A percentile compares a stretch with the other conserved stretches of the same genome.
Evolutionary conservation across 2,797 vertebrate genomes (phyloP).

Genomic region (Ataeniobius toweri): DNA sequence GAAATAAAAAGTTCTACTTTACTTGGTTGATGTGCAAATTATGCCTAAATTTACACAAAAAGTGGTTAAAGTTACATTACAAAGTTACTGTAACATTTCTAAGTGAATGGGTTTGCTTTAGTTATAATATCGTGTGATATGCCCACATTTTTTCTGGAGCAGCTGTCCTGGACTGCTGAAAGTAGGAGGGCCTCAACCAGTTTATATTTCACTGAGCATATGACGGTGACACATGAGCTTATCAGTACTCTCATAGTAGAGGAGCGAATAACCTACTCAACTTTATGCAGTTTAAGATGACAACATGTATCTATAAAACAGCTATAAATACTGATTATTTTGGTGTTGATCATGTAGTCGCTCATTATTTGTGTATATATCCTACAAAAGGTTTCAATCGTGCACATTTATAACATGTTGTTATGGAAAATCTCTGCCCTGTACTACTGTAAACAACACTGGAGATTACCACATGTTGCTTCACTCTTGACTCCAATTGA

Average conservation of each 20-base stretch:
- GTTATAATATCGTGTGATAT: not conserved
- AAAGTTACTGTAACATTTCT: not conserved
- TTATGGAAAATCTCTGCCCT: slow-evolving; percentile 31
- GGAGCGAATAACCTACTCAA: not conserved
- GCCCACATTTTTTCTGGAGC: not conserved
- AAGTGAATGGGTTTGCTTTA: not conserved
- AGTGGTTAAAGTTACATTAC: too few relatives aligned
- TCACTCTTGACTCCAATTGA: slow-evolving; percentile 25
- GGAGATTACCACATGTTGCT: not conserved
- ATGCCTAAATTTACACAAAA: not conserved
- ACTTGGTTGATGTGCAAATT: not conserved
- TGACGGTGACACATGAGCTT: slow-evolving; percentile 22
- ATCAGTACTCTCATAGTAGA: not conserved
- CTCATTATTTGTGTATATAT: not conserved
- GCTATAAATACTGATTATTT: not conserved
- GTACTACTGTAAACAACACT: slow-evolving; percentile 36
- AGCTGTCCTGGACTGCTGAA: not conserved
- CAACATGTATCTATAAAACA: not conserved
- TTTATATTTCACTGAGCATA: slow-evolving; percentile 9
- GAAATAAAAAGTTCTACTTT: not conserved
- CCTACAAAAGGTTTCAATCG: not conserved
- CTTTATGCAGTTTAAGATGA: not conserved
- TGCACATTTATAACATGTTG: slow-evolving; percentile 22
- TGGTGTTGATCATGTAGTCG: not conserved
- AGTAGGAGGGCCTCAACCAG: not conserved